phyloP scores from a whole-genome alignment of 92 coral and sea anemone species.

The Parazoanthus atlanticus region DNA sequence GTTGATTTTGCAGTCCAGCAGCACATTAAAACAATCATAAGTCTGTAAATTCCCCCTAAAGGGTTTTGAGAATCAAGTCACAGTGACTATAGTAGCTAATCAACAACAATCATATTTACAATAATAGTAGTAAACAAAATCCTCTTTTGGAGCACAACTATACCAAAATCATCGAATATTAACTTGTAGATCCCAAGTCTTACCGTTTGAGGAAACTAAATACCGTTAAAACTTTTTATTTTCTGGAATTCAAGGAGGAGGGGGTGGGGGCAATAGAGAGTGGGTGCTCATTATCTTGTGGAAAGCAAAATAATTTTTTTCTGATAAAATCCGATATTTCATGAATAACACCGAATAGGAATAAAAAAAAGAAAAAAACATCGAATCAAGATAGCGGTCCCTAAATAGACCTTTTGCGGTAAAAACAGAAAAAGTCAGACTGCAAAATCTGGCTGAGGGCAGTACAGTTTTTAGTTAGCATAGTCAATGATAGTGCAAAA shows the following conservation, averaged over 20 bases:
- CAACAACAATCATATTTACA: slow-evolving; percentile 15
- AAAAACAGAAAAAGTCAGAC: too few relatives aligned
- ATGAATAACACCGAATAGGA: too few relatives aligned
- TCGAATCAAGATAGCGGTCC: too few relatives aligned
- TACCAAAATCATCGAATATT: slow-evolving; percentile 20
- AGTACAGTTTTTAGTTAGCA: too few relatives aligned
- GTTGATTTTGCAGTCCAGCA: slow-evolving; percentile 19
- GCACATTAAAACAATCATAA: background rate
- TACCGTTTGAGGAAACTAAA: slow-evolving; percentile 5
- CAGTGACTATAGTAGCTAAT: slow-evolving; percentile 15
- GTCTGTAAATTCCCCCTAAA: slow-evolving; percentile 17
- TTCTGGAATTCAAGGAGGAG: background rate
- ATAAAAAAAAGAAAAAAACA: too few relatives aligned
- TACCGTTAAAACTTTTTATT: background rate
- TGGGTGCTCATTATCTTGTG: background rate
- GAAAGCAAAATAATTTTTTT: slow-evolving; percentile 22
- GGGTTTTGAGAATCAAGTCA: slow-evolving; percentile 16
- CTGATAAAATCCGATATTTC: too few relatives aligned
- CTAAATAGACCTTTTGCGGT: too few relatives aligned
- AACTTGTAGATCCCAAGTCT: slow-evolving; percentile 27
- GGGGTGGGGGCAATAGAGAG: background rate
- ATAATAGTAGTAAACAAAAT: slow-evolving; percentile 4
- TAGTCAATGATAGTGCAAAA: too few relatives aligned
- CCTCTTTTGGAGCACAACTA: slow-evolving; percentile 19
- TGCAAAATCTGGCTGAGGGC: too few relatives aligned